Percentiles rank a stretch among this genome's conserved stretches.
phyloP scores from a whole-genome alignment of 2,888 invertebrate species.

The Scelioninae gen. 2 region DNA sequence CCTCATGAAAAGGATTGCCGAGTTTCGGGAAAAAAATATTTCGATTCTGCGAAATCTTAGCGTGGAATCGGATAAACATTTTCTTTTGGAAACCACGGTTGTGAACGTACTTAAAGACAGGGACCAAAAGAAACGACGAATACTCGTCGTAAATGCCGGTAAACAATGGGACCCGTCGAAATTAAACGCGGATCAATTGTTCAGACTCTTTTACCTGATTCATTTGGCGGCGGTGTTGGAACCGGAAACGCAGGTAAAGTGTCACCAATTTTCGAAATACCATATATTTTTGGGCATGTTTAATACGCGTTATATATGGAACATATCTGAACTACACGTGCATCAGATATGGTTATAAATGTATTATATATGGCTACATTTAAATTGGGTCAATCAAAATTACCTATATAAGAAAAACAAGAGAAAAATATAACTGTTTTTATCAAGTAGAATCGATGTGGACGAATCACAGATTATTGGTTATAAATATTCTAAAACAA shows the following conservation, averaged over 20 bases:
- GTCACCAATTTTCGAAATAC: background rate
- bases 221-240: constrained; percentile 87
- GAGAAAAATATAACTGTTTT: too few relatives aligned
- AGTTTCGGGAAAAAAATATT: constrained; percentile 85
- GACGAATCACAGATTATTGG: too few relatives aligned
- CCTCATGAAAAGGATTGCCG: constrained; percentile 86
- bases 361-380: too few relatives aligned
- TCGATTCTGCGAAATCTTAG: constrained; percentile 80
- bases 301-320: too few relatives aligned
- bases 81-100: constrained; percentile 83
- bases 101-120: constrained; percentile 86
- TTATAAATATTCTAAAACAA: too few relatives aligned
- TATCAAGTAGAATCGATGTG: too few relatives aligned
- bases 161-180: constrained; percentile 86
- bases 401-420: too few relatives aligned
- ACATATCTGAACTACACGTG: too few relatives aligned
- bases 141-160: constrained; percentile 85
- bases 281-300: too few relatives aligned
- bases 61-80: constrained; percentile 81
- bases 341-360: too few relatives aligned
- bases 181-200: constrained; percentile 85
- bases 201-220: constrained; percentile 87
- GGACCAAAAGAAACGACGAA: constrained; percentile 85
- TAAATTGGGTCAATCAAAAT: too few relatives aligned
- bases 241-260: constrained; percentile 81